These are phyloP conservation scores for Metellina segmentata DNA, from an alignment of 2,888 invertebrate species.

Conservation along the genomic window DNA sequence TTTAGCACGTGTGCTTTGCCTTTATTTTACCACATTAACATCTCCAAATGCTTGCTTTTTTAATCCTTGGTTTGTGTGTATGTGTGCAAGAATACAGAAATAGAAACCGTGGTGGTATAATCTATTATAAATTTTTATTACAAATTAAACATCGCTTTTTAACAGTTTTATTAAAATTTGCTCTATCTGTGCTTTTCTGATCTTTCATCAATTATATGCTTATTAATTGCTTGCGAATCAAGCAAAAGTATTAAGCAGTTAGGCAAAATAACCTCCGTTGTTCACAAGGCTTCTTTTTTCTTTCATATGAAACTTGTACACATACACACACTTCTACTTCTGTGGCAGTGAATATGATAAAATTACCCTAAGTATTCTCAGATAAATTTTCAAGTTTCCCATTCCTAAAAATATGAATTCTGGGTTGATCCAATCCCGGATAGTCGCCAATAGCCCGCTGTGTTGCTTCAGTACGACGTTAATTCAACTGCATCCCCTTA, in stretches of 20 bases:
- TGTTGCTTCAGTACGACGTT: too few relatives aligned
- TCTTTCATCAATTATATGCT: neutral
- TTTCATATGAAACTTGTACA: conserved; percentile 52
- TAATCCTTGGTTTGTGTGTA: conserved; percentile 67
- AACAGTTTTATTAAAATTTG: conserved; percentile 3
- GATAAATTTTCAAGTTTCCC: too few relatives aligned
- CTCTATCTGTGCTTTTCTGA: neutral
- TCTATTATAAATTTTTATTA: neutral
- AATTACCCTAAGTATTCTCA: neutral
- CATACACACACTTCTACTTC: conserved; percentile 56
- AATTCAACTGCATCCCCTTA: neutral
- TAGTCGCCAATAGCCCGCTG: too few relatives aligned
- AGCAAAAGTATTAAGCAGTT: conserved; percentile 4
- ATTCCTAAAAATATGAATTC: too few relatives aligned
- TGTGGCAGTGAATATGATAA: neutral
- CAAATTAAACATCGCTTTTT: conserved; percentile 22
- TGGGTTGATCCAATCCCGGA: too few relatives aligned
- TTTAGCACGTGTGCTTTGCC: conserved; percentile 4
- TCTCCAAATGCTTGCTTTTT: conserved; percentile 33
- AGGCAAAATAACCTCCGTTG: neutral
- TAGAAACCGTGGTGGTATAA: conserved; percentile 72
- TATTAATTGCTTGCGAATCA: conserved; percentile 10
- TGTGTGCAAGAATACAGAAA: conserved; percentile 72
- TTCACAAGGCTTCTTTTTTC: conserved; percentile 22
- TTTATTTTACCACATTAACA: neutral